phyloP scores from a whole-genome alignment of 2,888 invertebrate genomes.

The Alloscopus bannaensis region DNA sequence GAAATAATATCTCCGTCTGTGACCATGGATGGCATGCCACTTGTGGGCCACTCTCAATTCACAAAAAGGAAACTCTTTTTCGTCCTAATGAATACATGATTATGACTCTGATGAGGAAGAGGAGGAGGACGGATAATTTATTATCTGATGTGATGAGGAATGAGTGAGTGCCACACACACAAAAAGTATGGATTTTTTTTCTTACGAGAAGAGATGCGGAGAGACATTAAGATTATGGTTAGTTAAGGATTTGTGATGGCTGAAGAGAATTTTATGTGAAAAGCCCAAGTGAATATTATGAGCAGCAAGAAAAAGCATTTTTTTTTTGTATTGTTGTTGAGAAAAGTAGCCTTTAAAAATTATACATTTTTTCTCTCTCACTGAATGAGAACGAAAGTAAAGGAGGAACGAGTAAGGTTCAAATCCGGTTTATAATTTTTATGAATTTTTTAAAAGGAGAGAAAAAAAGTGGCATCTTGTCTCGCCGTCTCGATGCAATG shows the following conservation, averaged over 20 bases:
- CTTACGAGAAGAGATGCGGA: conserved; percentile 4
- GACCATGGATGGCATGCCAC: too few relatives aligned
- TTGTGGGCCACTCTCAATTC: conserved; percentile 5
- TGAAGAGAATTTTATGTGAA: too few relatives aligned
- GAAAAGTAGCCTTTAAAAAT: background rate
- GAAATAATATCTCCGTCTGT: too few relatives aligned
- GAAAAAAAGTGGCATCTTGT: background rate
- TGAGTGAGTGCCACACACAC: too few relatives aligned
- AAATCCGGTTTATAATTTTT: conserved; percentile 57
- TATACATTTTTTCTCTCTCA: background rate
- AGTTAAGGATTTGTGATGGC: too few relatives aligned
- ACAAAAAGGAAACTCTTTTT: too few relatives aligned
- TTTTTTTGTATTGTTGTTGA: background rate
- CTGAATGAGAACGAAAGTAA: conserved; percentile 56
- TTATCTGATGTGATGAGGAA: conserved; percentile 40
- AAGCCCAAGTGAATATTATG: too few relatives aligned
- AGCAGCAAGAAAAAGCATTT: too few relatives aligned
- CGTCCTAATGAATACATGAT: background rate
- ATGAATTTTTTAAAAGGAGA: too few relatives aligned
- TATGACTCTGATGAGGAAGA: conserved; percentile 7
- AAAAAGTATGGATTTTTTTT: too few relatives aligned
- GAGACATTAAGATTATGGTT: background rate
- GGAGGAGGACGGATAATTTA: conserved; percentile 46
- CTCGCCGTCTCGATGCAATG: background rate
- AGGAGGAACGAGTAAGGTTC: conserved; percentile 50